A percentile compares a stretch with the other conserved stretches of the same genome.
Evolutionary conservation across 2,888 invertebrate genomes (phyloP).

Genomic region (Caenorhabditis sinica): DNA sequence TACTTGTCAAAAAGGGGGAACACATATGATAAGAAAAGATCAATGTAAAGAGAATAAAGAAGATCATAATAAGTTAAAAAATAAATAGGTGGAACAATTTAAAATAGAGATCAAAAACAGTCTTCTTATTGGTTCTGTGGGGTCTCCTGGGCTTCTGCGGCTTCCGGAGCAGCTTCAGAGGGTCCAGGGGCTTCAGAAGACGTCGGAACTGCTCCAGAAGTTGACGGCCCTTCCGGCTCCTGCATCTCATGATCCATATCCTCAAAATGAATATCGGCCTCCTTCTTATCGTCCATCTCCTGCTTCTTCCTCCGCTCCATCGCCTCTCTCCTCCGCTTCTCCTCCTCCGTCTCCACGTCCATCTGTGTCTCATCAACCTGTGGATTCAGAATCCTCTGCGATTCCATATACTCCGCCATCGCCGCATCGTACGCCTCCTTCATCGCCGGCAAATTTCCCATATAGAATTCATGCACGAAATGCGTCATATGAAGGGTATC

Average conservation of each 20-base stretch:
- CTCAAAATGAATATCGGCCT: conserved; percentile 79
- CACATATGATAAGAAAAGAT: not conserved
- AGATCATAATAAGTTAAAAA: not conserved
- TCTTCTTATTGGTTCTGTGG: not conserved
- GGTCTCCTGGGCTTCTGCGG: conserved; percentile 68
- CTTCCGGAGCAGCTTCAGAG: too few species aligned
- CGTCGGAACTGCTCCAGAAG: not conserved
- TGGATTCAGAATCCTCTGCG: conserved; percentile 53
- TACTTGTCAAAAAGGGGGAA: not conserved
- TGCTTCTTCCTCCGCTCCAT: conserved; percentile 59
- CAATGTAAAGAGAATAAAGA: not conserved
- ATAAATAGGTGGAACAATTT: not conserved
- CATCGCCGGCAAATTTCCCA: conserved; percentile 85
- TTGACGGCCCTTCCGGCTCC: not conserved
- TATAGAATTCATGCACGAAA: conserved; percentile 95
- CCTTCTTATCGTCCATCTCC: conserved; percentile 66
- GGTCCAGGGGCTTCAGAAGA: not conserved
- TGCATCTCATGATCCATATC: conserved; percentile 80
- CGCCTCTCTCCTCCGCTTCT: conserved; percentile 53
- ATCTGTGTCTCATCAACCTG: conserved; percentile 31
- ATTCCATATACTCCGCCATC: conserved; percentile 64
- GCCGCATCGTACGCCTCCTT: conserved; percentile 72
- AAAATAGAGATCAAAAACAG: not conserved
- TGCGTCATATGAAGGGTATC: conserved; percentile 97
- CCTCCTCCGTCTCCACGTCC: conserved; percentile 65